phyloP scores from a whole-genome alignment of 2,888 invertebrate genomes.

The Aleiodes leptofemur region DNA sequence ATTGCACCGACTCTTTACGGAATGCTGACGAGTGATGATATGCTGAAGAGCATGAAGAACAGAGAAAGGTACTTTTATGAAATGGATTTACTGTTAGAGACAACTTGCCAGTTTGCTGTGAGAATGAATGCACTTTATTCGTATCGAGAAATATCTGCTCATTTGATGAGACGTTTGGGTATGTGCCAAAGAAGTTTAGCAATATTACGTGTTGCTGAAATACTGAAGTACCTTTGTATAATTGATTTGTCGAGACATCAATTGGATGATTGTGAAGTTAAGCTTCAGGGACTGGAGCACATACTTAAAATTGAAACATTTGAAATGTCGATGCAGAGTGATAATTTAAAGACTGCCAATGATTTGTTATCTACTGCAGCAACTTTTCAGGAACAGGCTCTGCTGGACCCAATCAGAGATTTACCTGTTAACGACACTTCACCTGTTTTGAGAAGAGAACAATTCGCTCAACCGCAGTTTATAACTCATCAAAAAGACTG shows the following conservation, averaged over 20 bases:
- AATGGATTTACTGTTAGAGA: conserved; percentile 57
- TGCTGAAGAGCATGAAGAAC: conserved; percentile 42
- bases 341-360: not conserved
- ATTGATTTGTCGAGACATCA: conserved; percentile 66
- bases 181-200: conserved; percentile 64
- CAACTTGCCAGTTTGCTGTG: conserved; percentile 56
- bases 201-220: conserved; percentile 65
- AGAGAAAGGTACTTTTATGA: conserved; percentile 51
- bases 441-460: conserved; percentile 63
- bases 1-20: conserved; percentile 64
- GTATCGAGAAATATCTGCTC: conserved; percentile 64
- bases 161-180: conserved; percentile 62
- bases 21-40: conserved; percentile 61
- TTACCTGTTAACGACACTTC: conserved; percentile 60
- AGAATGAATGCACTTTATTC: conserved; percentile 67
- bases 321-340: conserved; percentile 54
- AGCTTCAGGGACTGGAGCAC: conserved; percentile 68
- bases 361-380: not conserved
- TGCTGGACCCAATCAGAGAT: conserved; percentile 49
- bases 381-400: not conserved
- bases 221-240: conserved; percentile 66
- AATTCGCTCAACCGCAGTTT: conserved; percentile 64
- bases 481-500: conserved; percentile 62
- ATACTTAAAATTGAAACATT: conserved; percentile 67
- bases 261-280: conserved; percentile 67